A percentile compares a stretch with the other conserved stretches of the same genome.
These are phyloP conservation scores for Champsocephalus gunnari DNA, from an alignment of 2,797 vertebrate genomes.

Conservation along the genomic window DNA sequence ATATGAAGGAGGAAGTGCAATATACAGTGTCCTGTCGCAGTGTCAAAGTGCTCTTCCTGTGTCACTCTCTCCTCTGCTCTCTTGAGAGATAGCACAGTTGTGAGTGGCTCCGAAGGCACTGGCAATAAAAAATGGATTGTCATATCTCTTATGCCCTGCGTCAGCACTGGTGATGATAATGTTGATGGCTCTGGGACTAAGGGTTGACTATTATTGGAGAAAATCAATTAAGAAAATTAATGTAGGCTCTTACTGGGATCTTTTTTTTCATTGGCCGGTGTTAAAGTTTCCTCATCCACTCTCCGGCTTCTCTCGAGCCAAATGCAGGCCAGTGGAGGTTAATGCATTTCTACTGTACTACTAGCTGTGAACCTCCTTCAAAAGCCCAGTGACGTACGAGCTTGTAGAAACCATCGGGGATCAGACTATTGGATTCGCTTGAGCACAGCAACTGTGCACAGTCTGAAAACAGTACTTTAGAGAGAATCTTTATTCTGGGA, in stretches of 20 bases:
- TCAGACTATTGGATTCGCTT: slow-evolving; percentile 54
- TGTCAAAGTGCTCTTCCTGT: slow-evolving; percentile 69
- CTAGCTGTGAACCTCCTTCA: slow-evolving; percentile 68
- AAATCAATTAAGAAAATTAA: slow-evolving; percentile 93
- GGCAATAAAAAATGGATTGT: slow-evolving; percentile 82
- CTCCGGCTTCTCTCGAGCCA: slow-evolving; percentile 77
- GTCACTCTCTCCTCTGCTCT: slow-evolving; percentile 50
- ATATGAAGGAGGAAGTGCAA: slow-evolving; percentile 65
- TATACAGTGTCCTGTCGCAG: slow-evolving; percentile 59
- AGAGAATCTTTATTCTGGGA: neutral
- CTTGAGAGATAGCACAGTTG: slow-evolving; percentile 54
- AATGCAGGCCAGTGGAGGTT: slow-evolving; percentile 88
- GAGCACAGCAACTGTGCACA: slow-evolving; percentile 31
- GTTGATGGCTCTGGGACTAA: slow-evolving; percentile 72
- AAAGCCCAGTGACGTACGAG: slow-evolving; percentile 72
- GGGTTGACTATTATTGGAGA: slow-evolving; percentile 80
- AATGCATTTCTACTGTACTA: slow-evolving; percentile 93
- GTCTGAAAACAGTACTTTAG: slow-evolving; percentile 33
- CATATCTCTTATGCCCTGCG: slow-evolving; percentile 81
- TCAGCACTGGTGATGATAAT: slow-evolving; percentile 79
- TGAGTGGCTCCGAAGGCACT: slow-evolving; percentile 66
- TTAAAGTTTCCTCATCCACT: slow-evolving; percentile 76
- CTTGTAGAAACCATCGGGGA: slow-evolving; percentile 71
- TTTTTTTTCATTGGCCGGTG: slow-evolving; percentile 60
- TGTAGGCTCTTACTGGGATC: slow-evolving; percentile 84